Base-by-base conservation (phyloP, 2,797 vertebrate genomes). In the Antennarius maculatus region DNA sequence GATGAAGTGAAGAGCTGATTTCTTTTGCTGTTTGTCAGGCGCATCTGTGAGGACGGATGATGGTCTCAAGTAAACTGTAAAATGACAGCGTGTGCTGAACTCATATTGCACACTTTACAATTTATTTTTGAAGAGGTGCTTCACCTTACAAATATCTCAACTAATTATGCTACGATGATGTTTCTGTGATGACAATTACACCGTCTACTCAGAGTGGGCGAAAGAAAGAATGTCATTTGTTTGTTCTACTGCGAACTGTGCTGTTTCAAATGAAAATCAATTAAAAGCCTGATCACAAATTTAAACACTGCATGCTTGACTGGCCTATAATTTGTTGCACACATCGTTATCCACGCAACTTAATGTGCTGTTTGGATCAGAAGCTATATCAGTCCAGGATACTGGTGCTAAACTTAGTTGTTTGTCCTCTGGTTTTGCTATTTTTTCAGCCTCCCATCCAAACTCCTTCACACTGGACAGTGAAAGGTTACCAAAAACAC, bases 221-320 rank as follows among this genome's bases (percentile, higher is more conserved):
- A 14, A 42, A 48, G 48, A 37, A 28, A 27, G 31, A 52, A 46
- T 23, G n/a, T 17, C 0, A 27, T 47, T 58, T 56, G 10, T 70
- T 76, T 66, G 51, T 48, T 68, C 27, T 51, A 13, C 17, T 54
- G 15, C 16, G 23, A 17, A 60, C 2, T 2, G n/a, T 16, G 11
- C 4, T 17, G 31, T 42, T 45, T 70, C 61, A 59, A 31, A 43
- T 61, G 8, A 60, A 51, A 62, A 61, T 61, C 56, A 70, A 61
- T 37, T 27, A 29, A 53, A 61, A 58, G 41, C 55, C 42, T 54
- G 9, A 54, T 73, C 34, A 37, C 23, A 56, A 16, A 64, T 60
- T 15, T 29, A 18, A 69, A 58, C 6, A 43, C 39, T 28, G 9
- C 23, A 15, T 18, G 17, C 37, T 31, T 51, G 9, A 49, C 16